Evolutionary conservation across 2,888 invertebrate species (phyloP), one percentile per base, ranked within the genome.

Genomic region (Idaea biselata): DNA sequence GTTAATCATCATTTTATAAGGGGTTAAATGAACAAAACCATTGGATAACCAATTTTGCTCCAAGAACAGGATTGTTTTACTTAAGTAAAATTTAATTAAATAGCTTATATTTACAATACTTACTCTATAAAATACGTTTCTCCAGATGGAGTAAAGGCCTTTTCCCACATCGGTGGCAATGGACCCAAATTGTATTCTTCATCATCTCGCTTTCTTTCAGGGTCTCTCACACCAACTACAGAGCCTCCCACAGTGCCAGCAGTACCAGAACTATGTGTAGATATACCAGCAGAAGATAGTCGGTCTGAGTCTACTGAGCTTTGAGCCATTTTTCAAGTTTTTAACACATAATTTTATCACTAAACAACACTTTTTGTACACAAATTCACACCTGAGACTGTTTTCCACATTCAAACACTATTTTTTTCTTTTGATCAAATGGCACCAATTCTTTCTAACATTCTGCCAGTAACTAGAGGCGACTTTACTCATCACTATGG

Each of bases 81-180:
- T n/a, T 25, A 25, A 25, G 25, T 25, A 25, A 25, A 25, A 25
- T 25, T 25, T 33, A 6, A 1, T 33, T 33, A 33, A 7, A 1
- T 33, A 33, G 33, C 33, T 33, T 33, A 33, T 7, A 33, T 33
- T 44, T 44, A 44, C 8, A 60, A 25, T 73, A 95, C 96, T 94
- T 91, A 97, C 98, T 99, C 99, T 76, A 99, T 99, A 82, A 98
- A 99, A 91, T 99, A 99, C 65, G 97, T 96, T 93, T 99, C 99
- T 75, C 99, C 99, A 67, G 97, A 97, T 71, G 99, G 98, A 14
- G 99, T 99, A 82, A 97, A 98, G 4, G 99, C 98, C 84, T 98
- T 97, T 87, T 99, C 99, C 99, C 99, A 99, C 93, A 99, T 98
- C 5, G 96, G 94, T 63, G 99, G 99, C 71, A 99, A 90, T 0